A percentile compares a stretch with the other conserved stretches of the same genome.
Evolutionary conservation across 2,113 vertebrate genomes (phyloP).

Genomic region (Phoxinus phoxinus): DNA sequence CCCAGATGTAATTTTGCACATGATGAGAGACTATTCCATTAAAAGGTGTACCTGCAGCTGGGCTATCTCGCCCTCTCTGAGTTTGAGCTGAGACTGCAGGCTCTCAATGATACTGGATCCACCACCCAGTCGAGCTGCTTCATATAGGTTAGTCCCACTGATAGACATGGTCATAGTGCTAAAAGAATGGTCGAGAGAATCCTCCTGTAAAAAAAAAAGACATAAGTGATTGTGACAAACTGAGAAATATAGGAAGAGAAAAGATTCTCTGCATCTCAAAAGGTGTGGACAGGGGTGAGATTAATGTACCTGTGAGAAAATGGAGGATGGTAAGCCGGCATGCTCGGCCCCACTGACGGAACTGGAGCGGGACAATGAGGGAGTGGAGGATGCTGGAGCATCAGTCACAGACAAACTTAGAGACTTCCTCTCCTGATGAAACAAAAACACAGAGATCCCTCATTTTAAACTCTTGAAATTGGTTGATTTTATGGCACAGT

Average conservation of each 20-base stretch:
- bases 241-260: background rate
- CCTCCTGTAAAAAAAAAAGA: constrained; percentile 78
- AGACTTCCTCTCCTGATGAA: constrained; percentile 83
- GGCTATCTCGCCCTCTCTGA: constrained; percentile 91
- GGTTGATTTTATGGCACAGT: background rate
- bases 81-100: constrained; percentile 95
- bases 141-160: constrained; percentile 90
- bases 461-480: background rate
- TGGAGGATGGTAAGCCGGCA: constrained; percentile 84
- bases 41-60: constrained; percentile 88
- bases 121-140: constrained; percentile 89
- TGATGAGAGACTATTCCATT: background rate
- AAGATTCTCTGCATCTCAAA: background rate
- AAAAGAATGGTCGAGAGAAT: constrained; percentile 85
- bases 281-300: background rate
- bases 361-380: constrained; percentile 91
- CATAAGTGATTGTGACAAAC: background rate
- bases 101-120: constrained; percentile 97
- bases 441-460: constrained; percentile 38
- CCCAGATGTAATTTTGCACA: background rate
- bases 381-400: constrained; percentile 85
- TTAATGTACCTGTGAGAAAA: constrained; percentile 84
- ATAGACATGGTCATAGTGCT: constrained; percentile 79
- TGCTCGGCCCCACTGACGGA: constrained; percentile 90
- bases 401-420: constrained; percentile 75